Base-by-base conservation (phyloP, 2,888 invertebrate genomes). In the Parnassius glacialis region DNA sequence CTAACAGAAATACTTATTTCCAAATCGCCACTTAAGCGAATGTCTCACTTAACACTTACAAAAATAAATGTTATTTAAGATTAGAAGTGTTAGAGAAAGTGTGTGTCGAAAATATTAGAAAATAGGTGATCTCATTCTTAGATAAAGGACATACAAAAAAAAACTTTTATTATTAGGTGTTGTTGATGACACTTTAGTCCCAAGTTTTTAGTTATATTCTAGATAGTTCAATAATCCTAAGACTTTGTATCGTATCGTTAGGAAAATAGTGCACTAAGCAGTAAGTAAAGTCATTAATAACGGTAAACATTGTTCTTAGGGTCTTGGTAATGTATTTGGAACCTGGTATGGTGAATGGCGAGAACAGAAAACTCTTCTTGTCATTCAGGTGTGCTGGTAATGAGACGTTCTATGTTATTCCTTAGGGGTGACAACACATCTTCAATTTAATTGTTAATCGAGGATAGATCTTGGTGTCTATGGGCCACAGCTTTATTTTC, bases 101-200 rank as follows among this genome's bases (percentile, higher is more conserved):
- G 52, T 61, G 59, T 61, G 59, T 65, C 53, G 56, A 56, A 63
- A 63, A 61, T 55, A 60, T 62, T 57, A 57, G 48, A 61, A 52
- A 61, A 61, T 52, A 61, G 59, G 13, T 43, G 51, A 50, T 42
- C 10, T 56, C 11, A 11, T 41, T 41, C 53, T 2, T 25, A 20
- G 59, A 50, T 59, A 48, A 61, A 47, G 9, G 44, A 10, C 9
- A 45, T 7, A 56, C 45, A 41, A 56, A 51, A 61, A 52, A 51
- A 61, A 52, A 60, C 20, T 54, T 54, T 20, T 42, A 54, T 44
- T 5, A 44, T 44, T 10, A 45, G n/a, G 44, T 44, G 20, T 54
- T 16, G 2, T n/a, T 13, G 52, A n/a, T 45, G 12, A 45, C 11
- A 12, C 12, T 45, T 45, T n/a, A 12, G 11, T 11, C 2, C n/a